Conservation (phyloP, 2,888 invertebrate species). For the Hyalella azteca region DNA sequence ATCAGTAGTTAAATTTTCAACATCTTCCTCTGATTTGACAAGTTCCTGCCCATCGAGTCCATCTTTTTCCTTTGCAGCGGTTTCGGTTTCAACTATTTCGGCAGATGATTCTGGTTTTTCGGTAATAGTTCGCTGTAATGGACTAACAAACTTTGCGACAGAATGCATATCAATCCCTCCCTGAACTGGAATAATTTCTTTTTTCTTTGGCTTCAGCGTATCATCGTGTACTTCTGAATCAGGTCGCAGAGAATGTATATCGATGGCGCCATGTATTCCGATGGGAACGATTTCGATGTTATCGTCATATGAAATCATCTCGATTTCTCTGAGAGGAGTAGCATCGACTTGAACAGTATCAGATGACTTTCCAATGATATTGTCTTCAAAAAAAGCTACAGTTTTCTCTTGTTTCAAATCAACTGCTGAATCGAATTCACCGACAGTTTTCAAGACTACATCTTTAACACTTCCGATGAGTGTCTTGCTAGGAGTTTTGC, state of each 20-base stretch:
- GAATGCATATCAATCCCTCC: conserved; percentile 9
- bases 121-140: background rate
- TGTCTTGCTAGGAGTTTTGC: background rate
- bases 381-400: background rate
- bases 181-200: background rate
- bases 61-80: background rate
- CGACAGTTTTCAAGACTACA: background rate
- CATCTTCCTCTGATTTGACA: background rate
- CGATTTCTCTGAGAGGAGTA: background rate
- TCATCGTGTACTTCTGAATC: background rate
- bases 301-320: background rate
- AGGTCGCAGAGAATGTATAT: background rate
- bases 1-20: background rate
- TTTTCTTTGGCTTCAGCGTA: background rate
- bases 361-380: background rate
- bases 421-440: background rate
- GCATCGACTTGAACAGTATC: background rate
- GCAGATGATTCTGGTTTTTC: background rate
- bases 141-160: background rate
- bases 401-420: background rate
- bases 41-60: background rate
- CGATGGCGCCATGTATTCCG: conserved; percentile 14
- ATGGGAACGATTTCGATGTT: background rate
- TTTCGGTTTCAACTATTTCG: background rate
- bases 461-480: background rate